phyloP scores from a whole-genome alignment of 1,140 invertebrate genomes.

The Camponotus vicinus region DNA sequence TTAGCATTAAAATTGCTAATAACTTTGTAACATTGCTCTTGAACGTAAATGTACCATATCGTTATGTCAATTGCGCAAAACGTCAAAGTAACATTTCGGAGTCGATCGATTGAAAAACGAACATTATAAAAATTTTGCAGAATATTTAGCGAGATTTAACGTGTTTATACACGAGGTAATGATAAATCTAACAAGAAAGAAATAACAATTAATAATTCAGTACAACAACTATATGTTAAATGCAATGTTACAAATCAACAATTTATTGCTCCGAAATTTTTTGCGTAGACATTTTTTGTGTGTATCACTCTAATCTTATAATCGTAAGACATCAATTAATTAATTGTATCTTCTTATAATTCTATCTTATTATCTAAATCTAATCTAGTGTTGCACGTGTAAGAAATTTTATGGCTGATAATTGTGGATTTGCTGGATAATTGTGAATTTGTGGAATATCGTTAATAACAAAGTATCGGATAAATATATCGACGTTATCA shows the following conservation, averaged over 20 bases:
- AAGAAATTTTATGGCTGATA: neutral
- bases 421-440: too few relatives aligned
- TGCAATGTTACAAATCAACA: neutral
- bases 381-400: neutral
- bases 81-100: neutral
- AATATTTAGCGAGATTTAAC: neutral
- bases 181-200: neutral
- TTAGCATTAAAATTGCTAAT: neutral
- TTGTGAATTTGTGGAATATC: neutral
- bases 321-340: neutral
- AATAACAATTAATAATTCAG: neutral
- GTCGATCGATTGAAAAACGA: neutral
- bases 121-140: neutral
- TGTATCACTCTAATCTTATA: neutral
- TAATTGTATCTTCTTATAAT: neutral
- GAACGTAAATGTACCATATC: neutral
- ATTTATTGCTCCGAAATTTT: neutral
- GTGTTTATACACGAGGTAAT: neutral
- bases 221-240: neutral
- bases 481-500: too few relatives aligned
- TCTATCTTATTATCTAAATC: neutral
- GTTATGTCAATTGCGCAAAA: constrained; percentile 20
- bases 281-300: neutral
- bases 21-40: neutral
- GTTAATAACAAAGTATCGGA: neutral